Conservation (phyloP, 2,888 invertebrate genomes). For the Pteria penguin region DNA sequence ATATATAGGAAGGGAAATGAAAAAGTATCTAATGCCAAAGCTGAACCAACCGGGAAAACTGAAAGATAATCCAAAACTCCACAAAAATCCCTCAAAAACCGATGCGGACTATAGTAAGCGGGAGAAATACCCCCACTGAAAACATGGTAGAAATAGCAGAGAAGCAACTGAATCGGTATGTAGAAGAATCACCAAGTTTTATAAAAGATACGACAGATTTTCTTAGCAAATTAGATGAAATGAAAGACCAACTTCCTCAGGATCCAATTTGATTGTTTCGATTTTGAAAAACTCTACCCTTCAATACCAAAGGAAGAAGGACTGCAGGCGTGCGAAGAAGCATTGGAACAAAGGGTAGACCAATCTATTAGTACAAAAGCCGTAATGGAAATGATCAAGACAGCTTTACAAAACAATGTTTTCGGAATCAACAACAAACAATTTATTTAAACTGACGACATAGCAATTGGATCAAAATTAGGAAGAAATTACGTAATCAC, state of each 20-base stretch:
- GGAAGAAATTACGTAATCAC: conserved; percentile 25
- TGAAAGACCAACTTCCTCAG: background rate
- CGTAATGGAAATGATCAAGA: background rate
- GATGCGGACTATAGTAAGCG: background rate
- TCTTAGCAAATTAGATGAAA: background rate
- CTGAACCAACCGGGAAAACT: background rate
- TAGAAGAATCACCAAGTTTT: conserved; percentile 6
- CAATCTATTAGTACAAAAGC: background rate
- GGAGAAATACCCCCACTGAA: too few species aligned
- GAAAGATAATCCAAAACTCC: background rate
- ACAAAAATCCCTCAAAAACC: background rate
- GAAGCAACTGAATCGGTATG: background rate
- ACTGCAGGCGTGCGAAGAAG: conserved; percentile 3
- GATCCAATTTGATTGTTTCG: conserved; percentile 10
- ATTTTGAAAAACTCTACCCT: conserved; percentile 21
- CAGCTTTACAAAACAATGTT: conserved; percentile 19
- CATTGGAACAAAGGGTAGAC: conserved; percentile 4
- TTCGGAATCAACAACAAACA: conserved; percentile 6
- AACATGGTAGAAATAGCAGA: background rate
- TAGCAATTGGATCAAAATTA: conserved; percentile 23
- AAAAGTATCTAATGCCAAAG: background rate
- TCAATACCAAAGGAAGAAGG: conserved; percentile 23
- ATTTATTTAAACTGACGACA: conserved; percentile 6
- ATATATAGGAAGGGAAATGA: background rate
- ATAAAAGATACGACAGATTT: conserved; percentile 25